Evolutionary conservation across 1,140 invertebrate genomes (phyloP).

Genomic region (Temnothorax curvispinosus): DNA sequence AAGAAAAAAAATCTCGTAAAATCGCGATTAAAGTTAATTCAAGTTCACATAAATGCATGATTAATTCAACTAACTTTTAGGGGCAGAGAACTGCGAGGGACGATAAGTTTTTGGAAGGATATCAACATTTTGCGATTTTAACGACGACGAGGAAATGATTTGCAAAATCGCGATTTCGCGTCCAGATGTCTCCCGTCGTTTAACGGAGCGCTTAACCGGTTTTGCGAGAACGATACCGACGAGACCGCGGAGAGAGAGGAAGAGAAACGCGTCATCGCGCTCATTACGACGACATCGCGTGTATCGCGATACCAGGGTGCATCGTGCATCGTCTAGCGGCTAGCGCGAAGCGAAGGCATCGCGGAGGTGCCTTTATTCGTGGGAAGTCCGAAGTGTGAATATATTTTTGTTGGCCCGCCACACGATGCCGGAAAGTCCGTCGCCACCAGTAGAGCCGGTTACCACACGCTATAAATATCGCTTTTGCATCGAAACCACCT

Average conservation of each 20-base stretch:
- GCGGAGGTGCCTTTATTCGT: constrained; percentile 61
- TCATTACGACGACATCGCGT: constrained; percentile 23
- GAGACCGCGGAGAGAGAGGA: background rate
- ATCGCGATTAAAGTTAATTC: background rate
- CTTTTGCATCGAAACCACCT: constrained; percentile 82
- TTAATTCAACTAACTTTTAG: background rate
- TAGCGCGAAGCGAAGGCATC: constrained; percentile 41
- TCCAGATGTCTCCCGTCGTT: constrained; percentile 47
- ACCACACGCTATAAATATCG: constrained; percentile 83
- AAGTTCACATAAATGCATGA: background rate
- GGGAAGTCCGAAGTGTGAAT: constrained; percentile 77
- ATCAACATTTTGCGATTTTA: background rate
- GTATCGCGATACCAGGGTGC: background rate
- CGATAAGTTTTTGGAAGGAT: background rate
- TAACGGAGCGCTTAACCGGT: background rate
- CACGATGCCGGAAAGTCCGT: constrained; percentile 81
- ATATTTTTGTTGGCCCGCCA: constrained; percentile 83
- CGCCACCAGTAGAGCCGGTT: constrained; percentile 68
- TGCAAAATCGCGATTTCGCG: constrained; percentile 6
- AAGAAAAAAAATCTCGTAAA: background rate
- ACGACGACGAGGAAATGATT: constrained; percentile 12
- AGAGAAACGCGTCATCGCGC: background rate
- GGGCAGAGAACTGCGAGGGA: too few species aligned
- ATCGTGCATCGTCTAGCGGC: background rate
- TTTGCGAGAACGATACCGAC: constrained; percentile 33